These are phyloP conservation scores for Sinocyclocheilus maitianheensis DNA, from an alignment of 2,113 vertebrate genomes.

Conservation along the genomic window DNA sequence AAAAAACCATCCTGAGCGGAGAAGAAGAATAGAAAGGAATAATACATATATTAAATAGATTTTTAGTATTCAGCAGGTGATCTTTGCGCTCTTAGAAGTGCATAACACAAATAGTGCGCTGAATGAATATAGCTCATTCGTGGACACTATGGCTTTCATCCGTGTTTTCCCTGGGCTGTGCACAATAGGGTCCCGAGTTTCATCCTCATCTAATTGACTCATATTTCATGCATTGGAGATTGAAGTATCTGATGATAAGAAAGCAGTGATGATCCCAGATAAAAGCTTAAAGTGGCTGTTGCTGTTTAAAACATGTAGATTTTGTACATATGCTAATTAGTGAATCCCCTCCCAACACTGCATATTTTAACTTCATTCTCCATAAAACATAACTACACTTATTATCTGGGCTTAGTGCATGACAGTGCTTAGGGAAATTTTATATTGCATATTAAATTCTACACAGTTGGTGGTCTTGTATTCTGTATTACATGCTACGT, in stretches of 20 bases:
- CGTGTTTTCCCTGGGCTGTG: conserved; percentile 61
- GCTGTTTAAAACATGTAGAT: conserved; percentile 2
- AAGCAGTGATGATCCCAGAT: conserved; percentile 25
- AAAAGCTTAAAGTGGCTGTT: background rate
- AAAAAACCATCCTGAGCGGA: conserved; percentile 20
- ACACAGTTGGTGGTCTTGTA: background rate
- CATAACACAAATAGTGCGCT: conserved; percentile 59
- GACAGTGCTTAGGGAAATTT: background rate
- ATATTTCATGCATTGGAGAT: conserved; percentile 67
- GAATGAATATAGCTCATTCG: conserved; percentile 66
- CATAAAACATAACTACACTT: background rate
- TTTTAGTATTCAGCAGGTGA: conserved; percentile 48
- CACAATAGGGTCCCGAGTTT: conserved; percentile 64
- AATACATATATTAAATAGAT: conserved; percentile 40
- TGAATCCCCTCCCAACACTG: background rate
- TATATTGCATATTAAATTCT: background rate
- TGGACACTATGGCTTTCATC: conserved; percentile 65
- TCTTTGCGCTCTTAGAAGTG: conserved; percentile 41
- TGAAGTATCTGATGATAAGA: conserved; percentile 62
- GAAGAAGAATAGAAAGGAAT: conserved; percentile 39
- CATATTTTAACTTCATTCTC: conserved; percentile 15
- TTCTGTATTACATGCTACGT: background rate
- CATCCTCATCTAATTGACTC: conserved; percentile 64
- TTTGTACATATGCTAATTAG: conserved; percentile 11
- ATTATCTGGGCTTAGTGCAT: background rate